Evolutionary conservation across 2,888 invertebrate genomes (phyloP).

Genomic region (Noctua comes): DNA sequence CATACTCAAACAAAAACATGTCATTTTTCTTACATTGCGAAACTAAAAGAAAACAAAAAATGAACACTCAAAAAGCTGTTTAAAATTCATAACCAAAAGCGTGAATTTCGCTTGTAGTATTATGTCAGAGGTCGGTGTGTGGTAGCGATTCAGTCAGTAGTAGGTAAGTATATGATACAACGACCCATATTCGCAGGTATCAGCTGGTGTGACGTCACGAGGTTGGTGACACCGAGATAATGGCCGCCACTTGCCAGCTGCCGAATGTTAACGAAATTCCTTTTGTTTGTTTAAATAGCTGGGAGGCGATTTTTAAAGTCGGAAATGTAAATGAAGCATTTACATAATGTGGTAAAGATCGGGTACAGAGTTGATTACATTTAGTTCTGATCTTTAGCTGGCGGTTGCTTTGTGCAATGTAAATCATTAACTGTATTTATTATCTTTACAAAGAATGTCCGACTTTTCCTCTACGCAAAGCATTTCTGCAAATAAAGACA

Average conservation of each 20-base stretch:
- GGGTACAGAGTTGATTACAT: constrained; percentile 1
- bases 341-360: constrained; percentile 14
- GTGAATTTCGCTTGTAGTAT: constrained; percentile 42
- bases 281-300: constrained; percentile 36
- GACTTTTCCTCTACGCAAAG: not conserved
- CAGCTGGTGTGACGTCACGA: constrained; percentile 83
- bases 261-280: constrained; percentile 52
- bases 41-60: constrained; percentile 18
- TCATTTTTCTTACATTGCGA: not conserved
- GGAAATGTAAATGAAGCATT: constrained; percentile 3
- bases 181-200: constrained; percentile 75
- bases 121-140: constrained; percentile 57
- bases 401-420: not conserved
- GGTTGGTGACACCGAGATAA: constrained; percentile 79
- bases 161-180: constrained; percentile 49
- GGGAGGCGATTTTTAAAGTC: constrained; percentile 7
- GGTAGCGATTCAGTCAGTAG: constrained; percentile 24
- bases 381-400: not conserved
- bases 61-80: constrained; percentile 7
- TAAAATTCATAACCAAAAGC: constrained; percentile 34
- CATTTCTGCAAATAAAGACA: not conserved
- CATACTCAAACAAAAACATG: constrained; percentile 15
- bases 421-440: not conserved
- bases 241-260: constrained; percentile 34
- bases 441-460: not conserved